Evolutionary conservation across 2,888 invertebrate species (phyloP), one percentile per base, ranked within the genome.

Genomic region (Oligia latruncula): DNA sequence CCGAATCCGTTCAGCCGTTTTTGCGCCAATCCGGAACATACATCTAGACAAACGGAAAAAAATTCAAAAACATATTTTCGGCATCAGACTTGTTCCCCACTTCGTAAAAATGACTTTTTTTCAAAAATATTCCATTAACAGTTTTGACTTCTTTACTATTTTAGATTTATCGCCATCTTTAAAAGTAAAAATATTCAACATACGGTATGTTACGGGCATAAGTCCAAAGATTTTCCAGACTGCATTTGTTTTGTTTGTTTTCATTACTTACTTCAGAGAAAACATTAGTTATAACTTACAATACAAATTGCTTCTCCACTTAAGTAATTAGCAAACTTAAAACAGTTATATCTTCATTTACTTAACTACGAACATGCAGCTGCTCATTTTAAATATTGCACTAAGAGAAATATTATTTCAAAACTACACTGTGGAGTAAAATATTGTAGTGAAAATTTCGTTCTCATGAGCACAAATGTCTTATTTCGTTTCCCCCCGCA

Each of bases 241-340:
- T 67, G 46, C 78, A 64, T 29, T 71, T 15, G 40, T 62, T 64
- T 43, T 65, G 55, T 66, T 72, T 68, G 64, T 60, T 46, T 60
- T 71, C 43, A 67, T 73, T 77, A 60, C 46, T 81, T 77, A 52
- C 23, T 72, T 43, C 8, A 73, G 66, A 75, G 71, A 73, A 83
- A 77, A 60, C 64, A 67, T 77, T 67, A 64, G 68, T 70, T 65
- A 35, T n/a, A 75, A 35, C n/a, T 76, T 60, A 55, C 46, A 77
- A 60, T 17, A 83, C 46, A 60, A 71, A 17, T 77, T 46, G 13
- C 9, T 60, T 35, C 20, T 72, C 60, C 65, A 78, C 76, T 80
- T 78, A 83, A 78, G 74, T 84, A 80, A 86, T 87, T 78, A 78
- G 62, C 43, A 13, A 79, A 77, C 77, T 73, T 75, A 58, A 83